Percentiles rank a stretch among this genome's conserved stretches.
phyloP scores from a whole-genome alignment of 2,888 invertebrate species.

The Polia nebulosa region DNA sequence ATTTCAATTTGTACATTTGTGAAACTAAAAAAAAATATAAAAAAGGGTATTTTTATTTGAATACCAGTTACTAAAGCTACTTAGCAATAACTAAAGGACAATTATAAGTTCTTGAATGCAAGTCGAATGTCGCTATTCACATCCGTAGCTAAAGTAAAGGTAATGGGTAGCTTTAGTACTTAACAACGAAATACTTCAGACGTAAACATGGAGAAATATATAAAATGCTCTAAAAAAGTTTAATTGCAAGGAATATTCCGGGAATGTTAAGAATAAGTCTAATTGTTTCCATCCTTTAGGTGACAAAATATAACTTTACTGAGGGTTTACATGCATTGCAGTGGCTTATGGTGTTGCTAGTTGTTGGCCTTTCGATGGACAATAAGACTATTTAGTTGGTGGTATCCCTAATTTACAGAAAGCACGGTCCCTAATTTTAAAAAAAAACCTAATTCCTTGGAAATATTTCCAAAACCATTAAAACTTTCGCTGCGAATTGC shows the following conservation, averaged over 20 bases:
- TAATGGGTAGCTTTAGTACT: slow-evolving; percentile 37
- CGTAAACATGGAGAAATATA: slow-evolving; percentile 15
- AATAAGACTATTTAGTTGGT: too few species aligned
- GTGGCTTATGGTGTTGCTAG: not conserved
- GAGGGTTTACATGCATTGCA: not conserved
- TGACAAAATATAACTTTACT: slow-evolving; percentile 37
- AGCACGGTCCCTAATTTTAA: too few species aligned
- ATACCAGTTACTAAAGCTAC: slow-evolving; percentile 18
- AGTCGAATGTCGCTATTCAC: slow-evolving; percentile 43
- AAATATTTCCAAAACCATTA: not conserved
- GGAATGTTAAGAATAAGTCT: slow-evolving; percentile 16
- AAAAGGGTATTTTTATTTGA: slow-evolving; percentile 28
- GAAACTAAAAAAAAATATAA: slow-evolving; percentile 25
- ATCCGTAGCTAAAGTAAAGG: slow-evolving; percentile 45
- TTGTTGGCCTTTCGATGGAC: not conserved
- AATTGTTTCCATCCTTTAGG: slow-evolving; percentile 23
- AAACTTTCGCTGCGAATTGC: not conserved
- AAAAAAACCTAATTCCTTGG: not conserved
- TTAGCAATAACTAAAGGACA: slow-evolving; percentile 33
- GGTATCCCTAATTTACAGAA: not conserved
- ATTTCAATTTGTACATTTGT: slow-evolving; percentile 21
- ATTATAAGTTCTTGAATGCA: slow-evolving; percentile 53
- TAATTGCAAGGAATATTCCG: slow-evolving; percentile 12
- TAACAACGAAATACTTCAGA: slow-evolving; percentile 25
- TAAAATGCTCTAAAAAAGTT: slow-evolving; percentile 7